Evolutionary conservation across 2,797 vertebrate genomes (phyloP), one percentile per base, ranked within the genome.

Genomic region (Strix occidentalis): DNA sequence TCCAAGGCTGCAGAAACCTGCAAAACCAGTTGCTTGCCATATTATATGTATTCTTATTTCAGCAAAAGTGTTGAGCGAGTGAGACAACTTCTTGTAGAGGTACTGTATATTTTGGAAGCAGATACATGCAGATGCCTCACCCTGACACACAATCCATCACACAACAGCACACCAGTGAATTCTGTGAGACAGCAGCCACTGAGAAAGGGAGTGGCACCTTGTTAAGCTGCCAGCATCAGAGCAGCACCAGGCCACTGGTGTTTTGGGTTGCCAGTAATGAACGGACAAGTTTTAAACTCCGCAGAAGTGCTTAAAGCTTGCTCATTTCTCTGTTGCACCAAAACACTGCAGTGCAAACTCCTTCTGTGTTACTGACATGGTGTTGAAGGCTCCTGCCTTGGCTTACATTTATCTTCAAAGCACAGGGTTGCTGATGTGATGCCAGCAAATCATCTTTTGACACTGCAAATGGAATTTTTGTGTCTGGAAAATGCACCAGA

Each of bases 391-490:
- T 70, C 48, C 60, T 79, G 56, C 14, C 64, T 74, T 79, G 70
- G 54, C 39, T 93, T 90, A 66, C 57, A 60, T 70, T 66, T 66
- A 26, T 74, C 86, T 94, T 95, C 48, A 89, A 69, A 87, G 68
- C 16, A 41, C 18, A 41, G 17, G 16, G 21, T 16, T 79, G 56
- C 66, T 90, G 70, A 79, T 41, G 19, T 76, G 48, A 53, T 89
- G 63, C n/a, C 88, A 93, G 70, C 91, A 95, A 96, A 94, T 94
- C 83, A 90, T 50, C 61, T 95, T 92, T 53, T 84, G 83, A 76
- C 88, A 48, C 23, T 37, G n/a, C 20, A 82, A 82, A 90, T 92
- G 33, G 88, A 82, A 79, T 78, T 58, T 86, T 48, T 74, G 63
- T 75, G 13, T 37, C 72, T 76, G 43, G 54, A 82, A 95, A 95